phyloP scores from a whole-genome alignment of 2,888 invertebrate species.

The Teleogryllus oceanicus region DNA sequence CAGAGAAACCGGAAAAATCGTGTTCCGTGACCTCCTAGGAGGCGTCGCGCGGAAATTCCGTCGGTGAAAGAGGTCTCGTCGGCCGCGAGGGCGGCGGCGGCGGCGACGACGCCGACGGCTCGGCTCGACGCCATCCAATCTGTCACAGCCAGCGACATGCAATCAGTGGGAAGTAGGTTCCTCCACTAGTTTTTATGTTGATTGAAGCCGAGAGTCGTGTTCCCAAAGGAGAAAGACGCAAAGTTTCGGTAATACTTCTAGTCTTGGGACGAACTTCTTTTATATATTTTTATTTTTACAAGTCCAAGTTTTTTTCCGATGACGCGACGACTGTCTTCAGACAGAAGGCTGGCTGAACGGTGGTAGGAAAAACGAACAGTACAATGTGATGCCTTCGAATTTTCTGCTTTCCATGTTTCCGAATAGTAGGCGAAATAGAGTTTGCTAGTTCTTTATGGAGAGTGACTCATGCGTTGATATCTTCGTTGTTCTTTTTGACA shows the following conservation, averaged over 20 bases:
- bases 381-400: no score
- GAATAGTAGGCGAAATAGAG: no score
- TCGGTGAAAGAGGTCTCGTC: no score
- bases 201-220: conserved; percentile 9
- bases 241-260: conserved; percentile 2
- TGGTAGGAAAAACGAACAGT: not conserved
- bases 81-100: no score
- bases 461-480: no score
- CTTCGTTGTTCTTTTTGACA: no score
- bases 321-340: not conserved
- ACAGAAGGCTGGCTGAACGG: not conserved
- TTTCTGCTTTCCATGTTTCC: no score
- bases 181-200: conserved; percentile 2
- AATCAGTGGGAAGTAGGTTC: conserved; percentile 2
- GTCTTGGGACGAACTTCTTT: not conserved
- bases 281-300: not conserved
- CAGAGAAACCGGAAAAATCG: no score
- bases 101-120: no score
- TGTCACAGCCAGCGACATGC: not conserved
- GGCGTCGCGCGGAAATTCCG: no score
- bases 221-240: not conserved
- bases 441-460: no score
- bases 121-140: not conserved
- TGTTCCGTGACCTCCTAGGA: no score
- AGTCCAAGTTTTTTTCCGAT: not conserved